These are phyloP conservation scores for Chamaetylas fuelleborni DNA, from an alignment of 2,113 vertebrate genomes.

Conservation along the genomic window DNA sequence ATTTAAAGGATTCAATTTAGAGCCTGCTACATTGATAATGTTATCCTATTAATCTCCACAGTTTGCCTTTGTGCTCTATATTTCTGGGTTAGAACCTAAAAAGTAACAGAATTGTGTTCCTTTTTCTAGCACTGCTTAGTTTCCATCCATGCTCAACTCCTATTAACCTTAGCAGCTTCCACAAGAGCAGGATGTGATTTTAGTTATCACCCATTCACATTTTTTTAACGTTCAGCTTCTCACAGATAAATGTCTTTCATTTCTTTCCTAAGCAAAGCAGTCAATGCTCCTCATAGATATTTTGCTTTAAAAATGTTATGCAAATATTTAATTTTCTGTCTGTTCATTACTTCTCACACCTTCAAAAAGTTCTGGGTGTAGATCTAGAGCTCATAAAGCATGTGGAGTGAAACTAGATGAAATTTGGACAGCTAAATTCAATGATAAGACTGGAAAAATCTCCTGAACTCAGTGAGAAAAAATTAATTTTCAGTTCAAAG, in stretches of 20 bases:
- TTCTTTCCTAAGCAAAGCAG: neutral
- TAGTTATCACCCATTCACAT: fast-evolving
- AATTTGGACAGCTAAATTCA: neutral
- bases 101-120: neutral
- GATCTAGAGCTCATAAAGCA: neutral
- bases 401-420: neutral
- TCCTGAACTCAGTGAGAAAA: fast-evolving
- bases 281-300: neutral
- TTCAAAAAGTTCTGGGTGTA: neutral
- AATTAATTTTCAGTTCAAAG: neutral
- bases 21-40: neutral
- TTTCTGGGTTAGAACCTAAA: neutral
- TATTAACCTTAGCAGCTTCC: neutral
- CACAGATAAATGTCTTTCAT: neutral
- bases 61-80: neutral
- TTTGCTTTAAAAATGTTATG: neutral
- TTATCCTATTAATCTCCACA: neutral
- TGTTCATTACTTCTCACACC: neutral
- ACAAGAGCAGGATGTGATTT: neutral
- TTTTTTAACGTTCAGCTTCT: neutral
- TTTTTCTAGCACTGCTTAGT: neutral
- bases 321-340: neutral
- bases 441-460: neutral
- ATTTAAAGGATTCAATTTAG: neutral
- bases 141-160: neutral